Evolutionary conservation across 2,888 invertebrate species (phyloP).

Genomic region (Dugesia japonica): DNA sequence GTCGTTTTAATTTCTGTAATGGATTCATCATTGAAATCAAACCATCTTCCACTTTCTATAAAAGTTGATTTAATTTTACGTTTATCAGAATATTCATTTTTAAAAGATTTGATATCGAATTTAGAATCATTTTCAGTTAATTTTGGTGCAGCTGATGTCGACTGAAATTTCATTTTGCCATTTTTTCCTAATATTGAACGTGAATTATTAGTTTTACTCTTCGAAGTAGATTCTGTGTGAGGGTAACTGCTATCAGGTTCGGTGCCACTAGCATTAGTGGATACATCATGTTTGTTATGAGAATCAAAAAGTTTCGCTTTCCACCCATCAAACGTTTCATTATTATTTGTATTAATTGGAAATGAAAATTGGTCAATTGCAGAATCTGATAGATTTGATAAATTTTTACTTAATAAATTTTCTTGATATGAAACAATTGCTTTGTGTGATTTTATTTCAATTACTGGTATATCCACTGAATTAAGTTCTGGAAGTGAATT

Average conservation of each 20-base stretch:
- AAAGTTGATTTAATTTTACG: background rate
- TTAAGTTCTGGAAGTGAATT: background rate
- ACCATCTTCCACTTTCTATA: slow-evolving; percentile 20
- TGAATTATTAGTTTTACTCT: background rate
- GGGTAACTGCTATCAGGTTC: background rate
- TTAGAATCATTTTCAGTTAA: background rate
- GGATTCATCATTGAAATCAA: slow-evolving; percentile 27
- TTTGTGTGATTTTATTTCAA: background rate
- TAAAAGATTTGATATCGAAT: background rate
- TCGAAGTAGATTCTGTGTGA: background rate
- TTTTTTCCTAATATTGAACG: background rate
- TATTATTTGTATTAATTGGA: background rate
- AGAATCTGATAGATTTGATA: background rate
- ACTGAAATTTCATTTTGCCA: background rate
- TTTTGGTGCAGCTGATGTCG: background rate
- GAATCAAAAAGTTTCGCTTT: background rate
- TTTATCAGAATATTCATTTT: background rate
- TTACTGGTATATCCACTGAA: background rate
- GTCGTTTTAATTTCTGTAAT: background rate
- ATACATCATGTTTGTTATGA: background rate
- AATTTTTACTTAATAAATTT: background rate
- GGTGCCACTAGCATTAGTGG: background rate
- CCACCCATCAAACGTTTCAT: background rate
- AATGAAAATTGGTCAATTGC: background rate
- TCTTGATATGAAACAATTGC: background rate